Conservation (phyloP, 2,888 invertebrate genomes). For the Megalurothrips usitatus region DNA sequence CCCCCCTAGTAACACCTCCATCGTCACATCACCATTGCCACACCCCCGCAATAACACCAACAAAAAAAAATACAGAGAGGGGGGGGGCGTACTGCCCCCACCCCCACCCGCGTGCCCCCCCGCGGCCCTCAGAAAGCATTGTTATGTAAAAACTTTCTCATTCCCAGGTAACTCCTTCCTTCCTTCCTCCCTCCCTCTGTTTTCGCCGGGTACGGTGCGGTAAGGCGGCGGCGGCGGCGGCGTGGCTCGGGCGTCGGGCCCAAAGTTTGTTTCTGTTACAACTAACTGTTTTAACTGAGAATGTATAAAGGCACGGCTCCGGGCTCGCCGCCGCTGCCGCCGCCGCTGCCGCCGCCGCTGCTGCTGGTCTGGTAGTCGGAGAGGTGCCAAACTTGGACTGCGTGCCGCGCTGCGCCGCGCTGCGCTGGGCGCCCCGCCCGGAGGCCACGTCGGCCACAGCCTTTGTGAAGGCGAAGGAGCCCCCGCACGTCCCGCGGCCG, state of each 20-base stretch:
- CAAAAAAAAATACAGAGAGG: not conserved
- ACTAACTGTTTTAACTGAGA: slow-evolving; percentile 11
- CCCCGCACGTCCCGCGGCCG: too few relatives aligned
- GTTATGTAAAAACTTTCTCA: slow-evolving; percentile 19
- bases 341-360: too few relatives aligned
- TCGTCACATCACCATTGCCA: not conserved
- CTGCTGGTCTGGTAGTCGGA: not conserved
- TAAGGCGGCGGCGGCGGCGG: not conserved
- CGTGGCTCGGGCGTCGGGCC: not conserved
- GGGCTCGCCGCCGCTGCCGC: not conserved
- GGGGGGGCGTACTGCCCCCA: not conserved
- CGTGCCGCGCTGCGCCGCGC: not conserved
- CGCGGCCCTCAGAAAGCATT: not conserved
- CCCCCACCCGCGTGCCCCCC: not conserved
- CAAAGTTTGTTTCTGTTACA: not conserved
- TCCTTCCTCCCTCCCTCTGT: too few relatives aligned
- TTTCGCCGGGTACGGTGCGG: not conserved
- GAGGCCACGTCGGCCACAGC: too few relatives aligned
- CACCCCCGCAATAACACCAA: not conserved
- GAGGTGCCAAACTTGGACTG: not conserved
- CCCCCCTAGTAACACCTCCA: too few relatives aligned
- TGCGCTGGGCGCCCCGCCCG: not conserved
- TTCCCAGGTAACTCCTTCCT: not conserved
- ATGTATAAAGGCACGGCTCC: not conserved
- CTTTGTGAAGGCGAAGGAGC: too few relatives aligned